Conservation (phyloP, 2,888 invertebrate genomes). For the Agrenia bidenticulata region DNA sequence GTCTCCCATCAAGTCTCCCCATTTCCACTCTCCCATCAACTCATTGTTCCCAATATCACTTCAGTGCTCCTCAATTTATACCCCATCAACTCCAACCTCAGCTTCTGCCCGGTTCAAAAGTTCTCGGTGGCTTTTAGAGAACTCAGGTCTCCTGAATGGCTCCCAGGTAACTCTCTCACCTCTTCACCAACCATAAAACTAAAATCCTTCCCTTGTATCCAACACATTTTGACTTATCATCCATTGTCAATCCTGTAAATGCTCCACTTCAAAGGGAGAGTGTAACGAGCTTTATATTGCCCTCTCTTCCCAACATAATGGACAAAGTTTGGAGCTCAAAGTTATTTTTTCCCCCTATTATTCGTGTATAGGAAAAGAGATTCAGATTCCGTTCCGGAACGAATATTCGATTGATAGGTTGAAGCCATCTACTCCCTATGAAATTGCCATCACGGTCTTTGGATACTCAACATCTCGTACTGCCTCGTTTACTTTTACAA, state of each 20-base stretch:
- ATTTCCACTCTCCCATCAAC: slow-evolving; percentile 38
- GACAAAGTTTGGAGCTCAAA: background rate
- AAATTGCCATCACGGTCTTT: slow-evolving; percentile 45
- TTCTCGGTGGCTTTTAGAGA: slow-evolving; percentile 46
- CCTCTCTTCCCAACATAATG: background rate
- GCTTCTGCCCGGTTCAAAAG: slow-evolving; percentile 46
- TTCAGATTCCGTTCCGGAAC: slow-evolving; percentile 46
- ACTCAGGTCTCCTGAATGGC: slow-evolving; percentile 39
- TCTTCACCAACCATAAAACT: background rate
- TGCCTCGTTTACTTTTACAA: slow-evolving; percentile 46
- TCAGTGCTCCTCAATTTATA: slow-evolving; percentile 47
- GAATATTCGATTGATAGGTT: slow-evolving; percentile 46
- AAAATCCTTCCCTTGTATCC: slow-evolving; percentile 2
- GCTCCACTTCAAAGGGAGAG: slow-evolving; percentile 6
- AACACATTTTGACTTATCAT: background rate
- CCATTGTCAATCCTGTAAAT: background rate
- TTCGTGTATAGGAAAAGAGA: slow-evolving; percentile 47
- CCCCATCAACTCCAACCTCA: slow-evolving; percentile 44
- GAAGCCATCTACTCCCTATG: slow-evolving; percentile 48
- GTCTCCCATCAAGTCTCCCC: slow-evolving; percentile 43
- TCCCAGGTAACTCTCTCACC: slow-evolving; percentile 26
- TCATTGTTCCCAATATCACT: slow-evolving; percentile 44
- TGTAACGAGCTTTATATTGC: background rate
- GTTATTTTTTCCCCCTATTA: slow-evolving; percentile 5
- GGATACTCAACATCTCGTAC: slow-evolving; percentile 45